A percentile compares a stretch with the other conserved stretches of the same genome.
These are phyloP conservation scores for Nasonovia ribisnigri DNA, from an alignment of 2,888 invertebrate species.

Conservation along the genomic window DNA sequence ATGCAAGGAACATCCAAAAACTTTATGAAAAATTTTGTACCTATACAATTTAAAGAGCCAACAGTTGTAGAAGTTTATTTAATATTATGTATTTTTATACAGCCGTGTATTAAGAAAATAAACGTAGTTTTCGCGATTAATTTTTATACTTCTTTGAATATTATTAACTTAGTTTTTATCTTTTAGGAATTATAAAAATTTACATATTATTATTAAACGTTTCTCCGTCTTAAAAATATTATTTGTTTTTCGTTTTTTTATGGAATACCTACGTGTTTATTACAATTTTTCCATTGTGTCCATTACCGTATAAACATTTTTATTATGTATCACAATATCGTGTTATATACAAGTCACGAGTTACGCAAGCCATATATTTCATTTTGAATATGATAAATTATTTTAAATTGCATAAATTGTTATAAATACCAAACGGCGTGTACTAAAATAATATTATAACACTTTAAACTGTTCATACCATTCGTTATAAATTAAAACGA, in stretches of 20 bases:
- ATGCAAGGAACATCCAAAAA: background rate
- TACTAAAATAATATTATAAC: background rate
- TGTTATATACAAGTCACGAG: background rate
- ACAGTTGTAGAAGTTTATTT: background rate
- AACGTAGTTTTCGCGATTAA: background rate
- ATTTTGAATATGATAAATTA: slow-evolving; percentile 32
- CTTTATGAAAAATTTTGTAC: slow-evolving; percentile 10
- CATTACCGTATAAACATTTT: background rate
- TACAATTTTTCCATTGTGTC: background rate
- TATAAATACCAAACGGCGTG: background rate
- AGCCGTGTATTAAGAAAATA: slow-evolving; percentile 20
- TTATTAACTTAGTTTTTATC: background rate
- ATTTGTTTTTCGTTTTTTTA: background rate
- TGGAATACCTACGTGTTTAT: background rate
- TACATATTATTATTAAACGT: slow-evolving; percentile 16
- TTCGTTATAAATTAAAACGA: slow-evolving; percentile 31
- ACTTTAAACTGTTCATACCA: slow-evolving; percentile 1
- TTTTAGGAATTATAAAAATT: background rate
- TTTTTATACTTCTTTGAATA: background rate
- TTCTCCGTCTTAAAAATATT: background rate
- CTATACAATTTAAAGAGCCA: background rate
- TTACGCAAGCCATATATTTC: background rate
- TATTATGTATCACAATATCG: background rate
- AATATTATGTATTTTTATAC: background rate
- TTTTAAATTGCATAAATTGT: background rate